These are phyloP conservation scores for Agonopterix arenella DNA, from an alignment of 2,888 invertebrate genomes.

Conservation along the genomic window DNA sequence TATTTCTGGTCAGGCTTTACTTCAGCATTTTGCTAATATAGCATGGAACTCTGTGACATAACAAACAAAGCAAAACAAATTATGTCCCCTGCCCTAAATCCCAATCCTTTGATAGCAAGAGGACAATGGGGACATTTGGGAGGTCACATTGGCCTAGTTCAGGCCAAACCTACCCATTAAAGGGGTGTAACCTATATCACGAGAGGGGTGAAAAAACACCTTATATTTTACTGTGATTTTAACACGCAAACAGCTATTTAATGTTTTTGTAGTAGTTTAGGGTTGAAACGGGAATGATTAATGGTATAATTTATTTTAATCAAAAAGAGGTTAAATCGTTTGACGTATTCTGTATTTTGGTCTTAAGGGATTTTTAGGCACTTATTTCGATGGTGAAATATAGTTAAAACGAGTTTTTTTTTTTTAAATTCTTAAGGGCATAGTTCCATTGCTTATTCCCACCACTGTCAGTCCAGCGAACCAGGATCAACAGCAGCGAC, in stretches of 20 bases:
- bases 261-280: slow-evolving; percentile 6
- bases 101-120: slow-evolving; percentile 15
- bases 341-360: neutral
- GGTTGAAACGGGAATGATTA: neutral
- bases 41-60: no score
- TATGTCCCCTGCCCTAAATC: slow-evolving; percentile 1
- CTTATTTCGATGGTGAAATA: no score
- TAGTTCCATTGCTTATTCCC: no score
- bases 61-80: slow-evolving; percentile 3
- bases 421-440: no score
- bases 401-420: no score
- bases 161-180: slow-evolving; percentile 14
- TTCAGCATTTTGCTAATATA: no score
- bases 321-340: neutral
- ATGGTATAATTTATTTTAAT: slow-evolving; percentile 1
- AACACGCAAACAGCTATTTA: slow-evolving; percentile 26
- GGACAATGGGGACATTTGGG: slow-evolving; percentile 11
- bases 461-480: no score
- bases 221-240: slow-evolving; percentile 20
- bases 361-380: no score
- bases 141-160: slow-evolving; percentile 20
- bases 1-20: no score
- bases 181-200: slow-evolving; percentile 13
- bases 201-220: slow-evolving; percentile 9
- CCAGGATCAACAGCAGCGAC: no score